These are phyloP conservation scores for Desoria tigrina DNA, from an alignment of 2,888 invertebrate genomes.

Conservation along the genomic window DNA sequence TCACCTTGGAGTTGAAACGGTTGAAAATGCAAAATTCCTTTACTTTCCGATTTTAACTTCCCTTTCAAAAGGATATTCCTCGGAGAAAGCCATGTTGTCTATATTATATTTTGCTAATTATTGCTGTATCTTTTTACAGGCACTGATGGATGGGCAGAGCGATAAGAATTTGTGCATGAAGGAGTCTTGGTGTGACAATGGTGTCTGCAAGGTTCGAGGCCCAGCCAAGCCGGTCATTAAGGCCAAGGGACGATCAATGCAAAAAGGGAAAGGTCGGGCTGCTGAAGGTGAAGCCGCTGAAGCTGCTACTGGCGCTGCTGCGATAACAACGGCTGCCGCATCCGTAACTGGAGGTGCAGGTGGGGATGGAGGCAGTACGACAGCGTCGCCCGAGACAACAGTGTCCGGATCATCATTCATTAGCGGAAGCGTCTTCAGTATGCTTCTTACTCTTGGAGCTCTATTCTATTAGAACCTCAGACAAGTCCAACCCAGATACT, in stretches of 20 bases:
- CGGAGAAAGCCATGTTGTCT: neutral
- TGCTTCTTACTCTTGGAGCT: too few relatives aligned
- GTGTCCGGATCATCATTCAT: too few relatives aligned
- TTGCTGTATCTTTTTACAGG: neutral
- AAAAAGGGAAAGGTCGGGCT: neutral
- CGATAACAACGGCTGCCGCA: neutral
- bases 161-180: conserved; percentile 8
- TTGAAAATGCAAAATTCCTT: too few relatives aligned
- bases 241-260: neutral
- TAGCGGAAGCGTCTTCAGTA: too few relatives aligned
- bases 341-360: neutral
- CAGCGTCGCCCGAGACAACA: too few relatives aligned
- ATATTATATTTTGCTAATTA: neutral
- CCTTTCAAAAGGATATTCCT: too few relatives aligned
- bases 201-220: conserved; percentile 3
- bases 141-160: neutral
- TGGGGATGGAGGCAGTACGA: too few relatives aligned
- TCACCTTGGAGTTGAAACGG: too few relatives aligned
- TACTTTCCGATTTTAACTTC: too few relatives aligned
- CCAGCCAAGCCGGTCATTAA: neutral
- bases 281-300: neutral
- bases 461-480: too few relatives aligned
- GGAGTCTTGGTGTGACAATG: conserved; percentile 13
- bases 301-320: neutral
- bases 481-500: too few relatives aligned